Conservation (phyloP, 2,113 vertebrate genomes). For the Tachysurus fulvidraco region DNA sequence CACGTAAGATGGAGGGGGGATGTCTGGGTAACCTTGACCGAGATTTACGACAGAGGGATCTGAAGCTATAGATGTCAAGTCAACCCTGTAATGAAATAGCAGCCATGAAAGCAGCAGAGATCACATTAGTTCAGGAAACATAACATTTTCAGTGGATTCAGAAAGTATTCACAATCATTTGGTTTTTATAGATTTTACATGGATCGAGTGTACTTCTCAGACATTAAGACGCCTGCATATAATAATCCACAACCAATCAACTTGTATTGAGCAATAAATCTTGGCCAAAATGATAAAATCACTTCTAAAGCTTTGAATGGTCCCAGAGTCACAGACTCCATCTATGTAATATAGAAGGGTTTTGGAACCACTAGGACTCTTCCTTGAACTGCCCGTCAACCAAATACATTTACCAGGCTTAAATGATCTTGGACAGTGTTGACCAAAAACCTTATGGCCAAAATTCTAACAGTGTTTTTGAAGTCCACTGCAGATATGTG, state of each 20-base stretch:
- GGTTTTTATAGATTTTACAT: neutral
- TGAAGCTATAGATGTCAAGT: slow-evolving; percentile 86
- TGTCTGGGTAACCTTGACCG: slow-evolving; percentile 89
- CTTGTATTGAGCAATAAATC: neutral
- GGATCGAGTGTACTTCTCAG: neutral
- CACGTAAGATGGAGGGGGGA: slow-evolving; percentile 85
- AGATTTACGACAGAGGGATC: slow-evolving; percentile 90
- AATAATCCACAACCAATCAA: neutral
- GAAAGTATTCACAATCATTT: neutral
- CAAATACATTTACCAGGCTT: neutral
- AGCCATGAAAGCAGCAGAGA: neutral
- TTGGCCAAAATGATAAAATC: neutral
- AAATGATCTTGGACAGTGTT: neutral
- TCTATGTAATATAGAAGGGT: neutral
- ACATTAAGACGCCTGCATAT: neutral
- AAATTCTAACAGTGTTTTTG: neutral
- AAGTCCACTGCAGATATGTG: neutral
- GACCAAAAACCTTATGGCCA: neutral
- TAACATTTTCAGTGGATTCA: neutral
- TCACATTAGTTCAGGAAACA: neutral
- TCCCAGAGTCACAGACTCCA: neutral
- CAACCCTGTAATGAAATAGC: slow-evolving; percentile 74
- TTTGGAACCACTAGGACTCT: neutral
- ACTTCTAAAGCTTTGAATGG: neutral
- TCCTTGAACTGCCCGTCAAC: neutral